phyloP scores from a whole-genome alignment of 1,140 invertebrate genomes.

The Macrostomum lignano region DNA sequence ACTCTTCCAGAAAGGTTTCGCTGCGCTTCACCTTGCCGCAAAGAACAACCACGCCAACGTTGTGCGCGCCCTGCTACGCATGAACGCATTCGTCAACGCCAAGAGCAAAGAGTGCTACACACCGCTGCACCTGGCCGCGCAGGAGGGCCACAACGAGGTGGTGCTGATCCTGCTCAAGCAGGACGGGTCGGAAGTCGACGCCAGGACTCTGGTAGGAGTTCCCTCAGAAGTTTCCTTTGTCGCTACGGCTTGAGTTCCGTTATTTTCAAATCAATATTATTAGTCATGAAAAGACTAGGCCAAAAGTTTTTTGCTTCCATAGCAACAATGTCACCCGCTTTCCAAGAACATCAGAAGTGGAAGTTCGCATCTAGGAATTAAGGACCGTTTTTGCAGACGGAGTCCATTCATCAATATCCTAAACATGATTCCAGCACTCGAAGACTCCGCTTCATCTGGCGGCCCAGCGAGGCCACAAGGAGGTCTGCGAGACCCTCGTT shows the following conservation, averaged over 20 bases:
- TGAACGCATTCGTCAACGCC: conserved; percentile 16
- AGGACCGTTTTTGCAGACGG: too few relatives aligned
- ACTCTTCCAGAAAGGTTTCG: conserved; percentile 37
- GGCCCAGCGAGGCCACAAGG: conserved; percentile 68
- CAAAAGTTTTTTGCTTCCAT: neutral
- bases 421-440: neutral
- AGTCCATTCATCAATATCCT: too few relatives aligned
- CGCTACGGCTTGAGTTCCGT: neutral
- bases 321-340: neutral
- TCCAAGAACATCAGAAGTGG: neutral
- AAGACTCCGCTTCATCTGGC: conserved; percentile 38
- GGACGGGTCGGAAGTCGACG: conserved; percentile 14
- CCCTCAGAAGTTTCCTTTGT: neutral
- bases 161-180: conserved; percentile 63
- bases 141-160: conserved; percentile 85
- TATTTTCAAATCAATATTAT: neutral
- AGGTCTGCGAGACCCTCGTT: conserved; percentile 42
- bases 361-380: neutral
- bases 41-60: conserved; percentile 63
- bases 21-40: conserved; percentile 70
- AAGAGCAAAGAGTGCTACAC: conserved; percentile 40
- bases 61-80: conserved; percentile 39
- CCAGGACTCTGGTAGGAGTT: conserved; percentile 10
- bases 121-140: conserved; percentile 64
- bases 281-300: too few relatives aligned